Percentiles rank a stretch among this genome's conserved stretches.
Evolutionary conservation across 2,113 vertebrate genomes (phyloP).

Genomic region (Ivindomyrus marchei): DNA sequence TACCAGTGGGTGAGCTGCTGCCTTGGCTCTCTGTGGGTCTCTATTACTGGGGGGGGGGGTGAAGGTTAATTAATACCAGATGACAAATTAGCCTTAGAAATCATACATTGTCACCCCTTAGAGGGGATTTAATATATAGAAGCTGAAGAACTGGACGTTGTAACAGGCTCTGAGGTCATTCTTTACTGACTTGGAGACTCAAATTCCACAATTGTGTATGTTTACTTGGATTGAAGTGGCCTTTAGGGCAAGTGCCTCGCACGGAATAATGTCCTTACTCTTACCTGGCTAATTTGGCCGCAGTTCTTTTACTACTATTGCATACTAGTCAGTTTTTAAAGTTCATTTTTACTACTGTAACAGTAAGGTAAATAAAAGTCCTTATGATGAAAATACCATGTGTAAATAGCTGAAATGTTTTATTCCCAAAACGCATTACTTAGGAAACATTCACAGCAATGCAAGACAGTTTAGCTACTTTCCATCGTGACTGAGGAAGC

Average conservation of each 20-base stretch:
- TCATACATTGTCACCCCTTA: neutral
- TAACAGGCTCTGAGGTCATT: neutral
- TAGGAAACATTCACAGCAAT: neutral
- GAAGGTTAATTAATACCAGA: neutral
- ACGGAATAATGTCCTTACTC: neutral
- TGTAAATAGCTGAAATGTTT: neutral
- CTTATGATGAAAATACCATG: neutral
- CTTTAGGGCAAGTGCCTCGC: neutral
- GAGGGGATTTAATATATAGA: neutral
- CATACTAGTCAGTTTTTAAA: neutral
- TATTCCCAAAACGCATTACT: neutral
- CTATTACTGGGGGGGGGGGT: neutral
- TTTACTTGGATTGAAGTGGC: neutral
- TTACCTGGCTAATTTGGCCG: neutral
- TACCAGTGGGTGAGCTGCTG: constrained; percentile 86
- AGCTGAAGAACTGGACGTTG: neutral
- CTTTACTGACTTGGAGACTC: neutral
- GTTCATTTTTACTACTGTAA: neutral
- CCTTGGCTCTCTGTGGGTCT: neutral
- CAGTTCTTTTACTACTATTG: neutral
- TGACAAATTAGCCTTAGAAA: neutral
- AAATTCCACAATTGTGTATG: neutral
- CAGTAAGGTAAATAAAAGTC: neutral
- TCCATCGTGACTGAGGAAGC: neutral
- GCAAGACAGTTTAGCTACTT: neutral